phyloP scores from a whole-genome alignment of 2,888 invertebrate species.

The Cataglyphis albicans region DNA sequence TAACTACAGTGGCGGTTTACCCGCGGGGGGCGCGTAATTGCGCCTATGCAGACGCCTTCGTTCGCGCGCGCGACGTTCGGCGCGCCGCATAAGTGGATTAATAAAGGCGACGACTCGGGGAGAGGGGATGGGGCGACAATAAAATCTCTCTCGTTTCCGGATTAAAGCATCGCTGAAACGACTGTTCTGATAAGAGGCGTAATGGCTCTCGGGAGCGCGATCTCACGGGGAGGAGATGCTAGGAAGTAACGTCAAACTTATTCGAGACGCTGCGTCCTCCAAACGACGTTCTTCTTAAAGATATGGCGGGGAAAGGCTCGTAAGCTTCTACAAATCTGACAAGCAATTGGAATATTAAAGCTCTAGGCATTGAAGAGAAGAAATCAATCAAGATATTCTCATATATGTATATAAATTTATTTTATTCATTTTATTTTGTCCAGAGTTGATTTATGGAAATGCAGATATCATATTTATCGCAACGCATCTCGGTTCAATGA shows the following conservation, averaged over 20 bases:
- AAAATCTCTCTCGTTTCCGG: constrained; percentile 59
- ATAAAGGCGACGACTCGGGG: constrained; percentile 39
- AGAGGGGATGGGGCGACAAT: constrained; percentile 40
- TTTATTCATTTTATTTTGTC: neutral
- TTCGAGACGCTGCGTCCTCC: constrained; percentile 11
- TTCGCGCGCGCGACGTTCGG: constrained; percentile 32
- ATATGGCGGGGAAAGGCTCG: neutral
- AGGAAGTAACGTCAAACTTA: constrained; percentile 9
- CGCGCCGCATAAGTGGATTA: constrained; percentile 60
- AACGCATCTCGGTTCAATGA: neutral
- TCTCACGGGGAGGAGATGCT: constrained; percentile 17
- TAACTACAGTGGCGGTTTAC: constrained; percentile 56
- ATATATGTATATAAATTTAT: neutral
- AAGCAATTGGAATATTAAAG: neutral
- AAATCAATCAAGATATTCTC: neutral
- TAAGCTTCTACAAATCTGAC: neutral
- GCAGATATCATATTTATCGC: neutral
- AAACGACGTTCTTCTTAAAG: constrained; percentile 20
- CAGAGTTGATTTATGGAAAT: neutral
- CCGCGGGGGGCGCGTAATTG: constrained; percentile 59
- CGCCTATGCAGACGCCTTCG: constrained; percentile 56
- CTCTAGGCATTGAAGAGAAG: neutral
- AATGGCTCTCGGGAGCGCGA: constrained; percentile 53
- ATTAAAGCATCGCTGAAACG: constrained; percentile 22
- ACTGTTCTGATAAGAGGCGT: constrained; percentile 50